These are phyloP conservation scores for Porites lobata DNA, from an alignment of 92 coral and sea anemone genomes.

Conservation along the genomic window DNA sequence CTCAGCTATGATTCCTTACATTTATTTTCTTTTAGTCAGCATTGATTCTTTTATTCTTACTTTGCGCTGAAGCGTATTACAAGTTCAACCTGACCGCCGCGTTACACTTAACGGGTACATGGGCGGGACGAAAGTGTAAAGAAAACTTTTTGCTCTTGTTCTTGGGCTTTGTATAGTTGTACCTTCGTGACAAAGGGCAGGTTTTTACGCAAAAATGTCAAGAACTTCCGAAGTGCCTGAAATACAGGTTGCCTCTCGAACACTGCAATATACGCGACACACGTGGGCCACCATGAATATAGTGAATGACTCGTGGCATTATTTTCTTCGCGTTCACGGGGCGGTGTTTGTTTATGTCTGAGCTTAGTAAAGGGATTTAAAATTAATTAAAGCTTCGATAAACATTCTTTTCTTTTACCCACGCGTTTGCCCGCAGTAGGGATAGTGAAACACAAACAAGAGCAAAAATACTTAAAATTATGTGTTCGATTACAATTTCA, in stretches of 20 bases:
- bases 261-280: not conserved
- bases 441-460: not conserved
- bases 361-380: not conserved
- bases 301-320: not conserved
- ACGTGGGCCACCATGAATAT: slow-evolving; percentile 30
- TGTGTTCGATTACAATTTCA: not conserved
- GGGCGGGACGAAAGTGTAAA: not conserved
- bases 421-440: slow-evolving; percentile 14
- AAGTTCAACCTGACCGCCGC: not conserved
- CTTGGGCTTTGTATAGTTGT: too few relatives aligned
- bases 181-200: not conserved
- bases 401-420: slow-evolving; percentile 28
- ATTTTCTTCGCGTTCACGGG: not conserved
- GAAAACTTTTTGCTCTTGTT: too few relatives aligned
- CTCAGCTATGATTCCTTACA: too few relatives aligned
- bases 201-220: not conserved
- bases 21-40: too few relatives aligned
- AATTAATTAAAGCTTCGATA: slow-evolving; percentile 9
- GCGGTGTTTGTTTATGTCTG: not conserved
- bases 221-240: not conserved
- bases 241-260: not conserved
- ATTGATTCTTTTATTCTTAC: too few relatives aligned
- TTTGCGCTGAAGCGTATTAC: too few relatives aligned
- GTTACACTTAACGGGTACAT: slow-evolving; percentile 2
- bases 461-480: not conserved